A percentile compares a stretch with the other conserved stretches of the same genome.
These are phyloP conservation scores for Loripinus fragilis DNA, from an alignment of 2,888 invertebrate genomes.

Conservation along the genomic window DNA sequence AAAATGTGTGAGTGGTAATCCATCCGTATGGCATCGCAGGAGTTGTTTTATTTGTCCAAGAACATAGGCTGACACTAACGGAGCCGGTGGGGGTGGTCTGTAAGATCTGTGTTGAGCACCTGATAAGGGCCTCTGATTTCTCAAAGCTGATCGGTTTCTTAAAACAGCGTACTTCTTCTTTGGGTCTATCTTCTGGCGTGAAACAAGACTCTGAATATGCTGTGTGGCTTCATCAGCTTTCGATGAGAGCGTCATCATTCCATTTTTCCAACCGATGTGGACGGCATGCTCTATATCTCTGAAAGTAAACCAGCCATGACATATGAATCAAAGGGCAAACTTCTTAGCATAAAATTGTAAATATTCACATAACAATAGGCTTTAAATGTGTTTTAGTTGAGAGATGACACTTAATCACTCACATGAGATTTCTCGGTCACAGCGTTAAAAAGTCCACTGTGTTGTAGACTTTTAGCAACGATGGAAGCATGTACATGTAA, in stretches of 20 bases:
- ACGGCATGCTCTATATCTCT: constrained; percentile 73
- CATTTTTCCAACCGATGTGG: constrained; percentile 58
- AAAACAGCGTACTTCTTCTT: constrained; percentile 65
- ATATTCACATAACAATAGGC: no score
- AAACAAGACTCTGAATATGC: constrained; percentile 75
- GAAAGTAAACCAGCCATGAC: no score
- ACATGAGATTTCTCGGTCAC: no score
- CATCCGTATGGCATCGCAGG: constrained; percentile 61
- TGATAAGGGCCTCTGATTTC: background rate
- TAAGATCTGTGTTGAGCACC: background rate
- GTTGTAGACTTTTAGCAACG: no score
- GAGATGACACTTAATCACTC: no score
- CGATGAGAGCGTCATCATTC: constrained; percentile 65
- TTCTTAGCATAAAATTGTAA: no score
- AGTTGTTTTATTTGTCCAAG: constrained; percentile 63
- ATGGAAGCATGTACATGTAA: no score
- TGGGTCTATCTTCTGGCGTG: constrained; percentile 68
- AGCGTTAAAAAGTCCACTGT: no score
- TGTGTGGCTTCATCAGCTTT: constrained; percentile 68
- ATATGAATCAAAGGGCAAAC: no score
- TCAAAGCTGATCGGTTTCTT: constrained; percentile 6
- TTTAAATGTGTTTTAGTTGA: no score
- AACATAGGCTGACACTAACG: constrained; percentile 61
- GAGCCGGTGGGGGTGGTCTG: constrained; percentile 26
- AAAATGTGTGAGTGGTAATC: constrained; percentile 63